These are phyloP conservation scores for Pterophyllum scalare DNA, from an alignment of 2,113 vertebrate species.

Conservation along the genomic window DNA sequence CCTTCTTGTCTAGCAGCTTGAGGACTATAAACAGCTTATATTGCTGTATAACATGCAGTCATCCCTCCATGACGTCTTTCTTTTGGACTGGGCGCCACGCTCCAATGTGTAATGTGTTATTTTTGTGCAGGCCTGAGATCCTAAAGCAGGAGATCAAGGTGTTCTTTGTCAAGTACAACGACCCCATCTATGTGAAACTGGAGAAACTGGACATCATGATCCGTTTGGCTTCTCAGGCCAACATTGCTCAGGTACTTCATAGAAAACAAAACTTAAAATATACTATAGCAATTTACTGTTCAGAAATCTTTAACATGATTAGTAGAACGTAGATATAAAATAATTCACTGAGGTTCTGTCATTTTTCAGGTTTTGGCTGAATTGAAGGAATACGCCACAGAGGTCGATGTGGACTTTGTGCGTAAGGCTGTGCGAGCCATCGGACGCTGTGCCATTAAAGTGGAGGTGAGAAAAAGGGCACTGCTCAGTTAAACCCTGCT, in stretches of 20 bases:
- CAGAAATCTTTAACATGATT: not conserved
- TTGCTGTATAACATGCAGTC: not conserved
- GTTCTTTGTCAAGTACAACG: conserved; percentile 99
- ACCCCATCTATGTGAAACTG: conserved; percentile 98
- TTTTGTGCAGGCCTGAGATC: conserved; percentile 90
- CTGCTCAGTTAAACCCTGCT: not conserved
- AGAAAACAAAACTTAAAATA: not conserved
- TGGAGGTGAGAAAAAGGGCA: conserved; percentile 82
- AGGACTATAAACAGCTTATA: not conserved
- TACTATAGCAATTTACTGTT: not conserved
- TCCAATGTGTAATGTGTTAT: conserved; percentile 7
- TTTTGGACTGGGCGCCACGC: not conserved
- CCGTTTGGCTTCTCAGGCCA: conserved; percentile 96
- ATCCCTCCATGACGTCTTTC: not conserved
- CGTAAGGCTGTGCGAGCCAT: conserved; percentile 98
- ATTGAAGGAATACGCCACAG: conserved; percentile 97
- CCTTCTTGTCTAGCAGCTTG: not conserved
- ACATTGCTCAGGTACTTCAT: conserved; percentile 93
- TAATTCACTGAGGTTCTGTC: not conserved
- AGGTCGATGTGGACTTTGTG: conserved; percentile 98
- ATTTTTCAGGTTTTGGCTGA: conserved; percentile 91
- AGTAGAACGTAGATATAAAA: not conserved
- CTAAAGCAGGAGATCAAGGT: conserved; percentile 99
- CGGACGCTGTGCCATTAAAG: conserved; percentile 98
- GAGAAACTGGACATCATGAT: conserved; percentile 99